phyloP scores from a whole-genome alignment of 2,888 invertebrate genomes.

The Xestia ashworthii region DNA sequence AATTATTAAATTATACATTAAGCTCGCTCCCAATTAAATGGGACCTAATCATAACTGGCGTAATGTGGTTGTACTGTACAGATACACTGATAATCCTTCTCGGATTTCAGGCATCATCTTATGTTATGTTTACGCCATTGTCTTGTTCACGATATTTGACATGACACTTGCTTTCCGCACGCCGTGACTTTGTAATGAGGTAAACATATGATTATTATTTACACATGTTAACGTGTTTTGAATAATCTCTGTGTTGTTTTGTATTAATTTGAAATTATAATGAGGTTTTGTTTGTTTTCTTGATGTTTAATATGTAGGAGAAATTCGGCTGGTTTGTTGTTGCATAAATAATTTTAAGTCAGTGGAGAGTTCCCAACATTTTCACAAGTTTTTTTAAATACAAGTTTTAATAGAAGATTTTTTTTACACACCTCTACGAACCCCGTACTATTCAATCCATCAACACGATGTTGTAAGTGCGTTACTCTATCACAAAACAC shows the following conservation, averaged over 20 bases:
- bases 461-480: no score
- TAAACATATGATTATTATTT: constrained; percentile 33
- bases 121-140: neutral
- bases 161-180: constrained; percentile 42
- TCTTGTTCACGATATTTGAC: constrained; percentile 1
- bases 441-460: no score
- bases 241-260: constrained; percentile 40
- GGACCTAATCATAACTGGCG: neutral
- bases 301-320: neutral
- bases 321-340: neutral
- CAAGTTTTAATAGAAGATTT: no score
- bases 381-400: no score
- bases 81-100: neutral
- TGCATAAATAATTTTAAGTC: neutral
- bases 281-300: constrained; percentile 21
- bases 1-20: no score
- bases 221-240: constrained; percentile 34
- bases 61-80: neutral
- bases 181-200: constrained; percentile 60
- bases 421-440: no score
- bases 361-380: neutral
- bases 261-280: constrained; percentile 40
- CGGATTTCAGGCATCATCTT: neutral
- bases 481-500: no score
- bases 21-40: neutral